Percentiles rank a stretch among this genome's conserved stretches.
Evolutionary conservation across 2,888 invertebrate species (phyloP).

Genomic region (Sericinus montela): DNA sequence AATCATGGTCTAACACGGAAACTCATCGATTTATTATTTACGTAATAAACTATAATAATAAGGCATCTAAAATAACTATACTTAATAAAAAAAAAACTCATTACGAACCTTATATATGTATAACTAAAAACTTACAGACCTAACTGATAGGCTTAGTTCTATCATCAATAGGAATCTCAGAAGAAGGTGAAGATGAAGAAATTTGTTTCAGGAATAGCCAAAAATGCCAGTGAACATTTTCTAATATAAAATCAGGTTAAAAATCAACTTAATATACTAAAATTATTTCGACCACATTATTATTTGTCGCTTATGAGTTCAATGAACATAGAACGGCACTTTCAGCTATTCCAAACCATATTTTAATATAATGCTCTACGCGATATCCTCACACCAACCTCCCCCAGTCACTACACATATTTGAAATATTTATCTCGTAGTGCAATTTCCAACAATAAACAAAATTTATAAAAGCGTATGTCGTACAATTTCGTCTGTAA

Average conservation of each 20-base stretch:
- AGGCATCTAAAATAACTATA: slow-evolving; percentile 62
- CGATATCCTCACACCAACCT: slow-evolving; percentile 60
- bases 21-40: slow-evolving; percentile 68
- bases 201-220: slow-evolving; percentile 4
- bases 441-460: slow-evolving; percentile 8
- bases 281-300: no score
- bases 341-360: slow-evolving; percentile 16
- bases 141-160: slow-evolving; percentile 9
- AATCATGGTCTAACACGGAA: slow-evolving; percentile 61
- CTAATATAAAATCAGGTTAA: no score
- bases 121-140: slow-evolving; percentile 38
- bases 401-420: slow-evolving; percentile 59
- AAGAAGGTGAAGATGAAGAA: background rate
- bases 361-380: slow-evolving; percentile 19
- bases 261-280: no score
- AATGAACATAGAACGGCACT: background rate
- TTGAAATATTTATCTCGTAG: slow-evolving; percentile 41
- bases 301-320: no score
- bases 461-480: background rate
- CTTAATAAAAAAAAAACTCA: slow-evolving; percentile 58
- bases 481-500: background rate
- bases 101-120: slow-evolving; percentile 50
- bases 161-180: slow-evolving; percentile 6
- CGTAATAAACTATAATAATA: slow-evolving; percentile 65
- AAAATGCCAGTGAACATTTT: slow-evolving; percentile 7